These are phyloP conservation scores for Pelobates fuscus DNA, from an alignment of 2,113 vertebrate genomes.

Conservation along the genomic window DNA sequence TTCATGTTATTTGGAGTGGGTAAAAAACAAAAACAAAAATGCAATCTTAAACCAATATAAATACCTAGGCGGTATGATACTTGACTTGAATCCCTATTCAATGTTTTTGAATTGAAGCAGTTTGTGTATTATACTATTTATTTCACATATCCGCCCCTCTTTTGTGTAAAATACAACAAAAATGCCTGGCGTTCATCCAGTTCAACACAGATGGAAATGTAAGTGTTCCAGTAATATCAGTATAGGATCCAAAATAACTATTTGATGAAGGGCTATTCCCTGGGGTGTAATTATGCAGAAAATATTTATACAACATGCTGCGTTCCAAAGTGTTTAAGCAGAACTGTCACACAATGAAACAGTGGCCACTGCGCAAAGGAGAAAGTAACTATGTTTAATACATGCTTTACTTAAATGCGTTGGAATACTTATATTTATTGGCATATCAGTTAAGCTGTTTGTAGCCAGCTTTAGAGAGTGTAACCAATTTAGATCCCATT, in stretches of 20 bases:
- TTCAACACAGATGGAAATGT: conserved; percentile 42
- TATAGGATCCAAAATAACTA: conserved; percentile 41
- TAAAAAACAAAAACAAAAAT: no score
- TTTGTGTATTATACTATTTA: conserved; percentile 15
- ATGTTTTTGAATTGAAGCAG: background rate
- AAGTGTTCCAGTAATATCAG: conserved; percentile 47
- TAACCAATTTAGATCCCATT: no score
- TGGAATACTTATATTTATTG: no score
- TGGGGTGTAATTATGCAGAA: conserved; percentile 18
- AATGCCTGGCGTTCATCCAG: conserved; percentile 3
- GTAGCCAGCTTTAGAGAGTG: no score
- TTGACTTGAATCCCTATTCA: no score
- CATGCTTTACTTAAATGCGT: no score
- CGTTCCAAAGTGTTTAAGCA: background rate
- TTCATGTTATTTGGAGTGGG: no score
- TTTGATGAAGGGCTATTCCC: conserved; percentile 31
- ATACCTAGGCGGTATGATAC: no score
- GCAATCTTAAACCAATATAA: no score
- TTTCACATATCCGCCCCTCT: conserved; percentile 23
- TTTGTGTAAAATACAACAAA: conserved; percentile 13
- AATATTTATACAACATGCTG: conserved; percentile 39
- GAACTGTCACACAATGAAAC: conserved; percentile 12
- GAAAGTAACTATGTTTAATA: conserved; percentile 3
- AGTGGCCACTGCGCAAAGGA: background rate
- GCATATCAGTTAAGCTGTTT: no score